phyloP scores from a whole-genome alignment of 2,888 invertebrate genomes.

The Brenthis ino region DNA sequence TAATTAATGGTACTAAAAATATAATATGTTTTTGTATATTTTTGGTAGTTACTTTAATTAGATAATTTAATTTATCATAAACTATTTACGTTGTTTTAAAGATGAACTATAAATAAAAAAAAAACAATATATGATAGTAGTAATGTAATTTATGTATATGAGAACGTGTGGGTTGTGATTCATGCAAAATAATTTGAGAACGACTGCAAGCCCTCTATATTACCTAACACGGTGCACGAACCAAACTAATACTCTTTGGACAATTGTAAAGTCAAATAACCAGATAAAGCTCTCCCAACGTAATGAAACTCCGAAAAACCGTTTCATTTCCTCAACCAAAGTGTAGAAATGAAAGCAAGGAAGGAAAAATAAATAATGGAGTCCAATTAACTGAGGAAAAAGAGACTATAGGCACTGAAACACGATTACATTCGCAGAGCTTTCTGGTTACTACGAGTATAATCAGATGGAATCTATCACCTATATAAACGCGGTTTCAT shows the following conservation, averaged over 20 bases:
- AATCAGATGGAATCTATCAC: slow-evolving; percentile 33
- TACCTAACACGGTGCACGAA: no score
- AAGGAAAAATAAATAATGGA: slow-evolving; percentile 65
- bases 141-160: no score
- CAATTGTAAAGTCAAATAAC: slow-evolving; percentile 26
- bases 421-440: slow-evolving; percentile 30
- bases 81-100: no score
- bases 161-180: no score
- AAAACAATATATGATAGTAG: no score
- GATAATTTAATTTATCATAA: no score
- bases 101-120: no score
- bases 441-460: slow-evolving; percentile 20
- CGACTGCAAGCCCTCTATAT: no score
- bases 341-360: slow-evolving; percentile 55
- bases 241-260: slow-evolving; percentile 8
- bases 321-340: slow-evolving; percentile 56
- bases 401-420: slow-evolving; percentile 25
- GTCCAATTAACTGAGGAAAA: slow-evolving; percentile 62
- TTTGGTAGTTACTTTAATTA: no score
- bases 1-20: no score
- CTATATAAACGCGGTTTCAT: slow-evolving; percentile 25
- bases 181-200: no score
- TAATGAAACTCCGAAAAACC: slow-evolving; percentile 46
- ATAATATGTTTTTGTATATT: no score
- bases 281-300: slow-evolving; percentile 28